Evolutionary conservation across 2,888 invertebrate species (phyloP), one percentile per base, ranked within the genome.

Genomic region (Tetanocera ferruginea): DNA sequence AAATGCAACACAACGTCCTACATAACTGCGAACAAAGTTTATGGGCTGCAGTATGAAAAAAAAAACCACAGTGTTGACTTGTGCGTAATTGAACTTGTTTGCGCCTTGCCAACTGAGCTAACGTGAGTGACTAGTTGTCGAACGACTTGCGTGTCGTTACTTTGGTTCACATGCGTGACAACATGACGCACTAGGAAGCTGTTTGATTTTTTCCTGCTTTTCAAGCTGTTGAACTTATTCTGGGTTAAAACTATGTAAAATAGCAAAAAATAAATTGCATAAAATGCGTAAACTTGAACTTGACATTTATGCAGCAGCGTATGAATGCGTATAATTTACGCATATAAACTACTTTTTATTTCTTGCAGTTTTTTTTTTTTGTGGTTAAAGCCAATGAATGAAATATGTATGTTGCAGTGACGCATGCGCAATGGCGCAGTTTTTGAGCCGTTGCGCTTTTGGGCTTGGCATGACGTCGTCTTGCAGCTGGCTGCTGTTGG

Each of bases 271-370:
- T 34, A 66, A 37, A 37, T 60, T 76, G 57, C 70, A 28, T 25
- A 37, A 60, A 67, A 43, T 80, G 81, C 80, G 81, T 81, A 81
- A 78, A 78, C 81, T 81, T 81, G 81, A 81, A 80, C 81, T 81
- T 81, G 81, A 78, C 43, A 52, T 57, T 28, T 60, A 76, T 52
- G 55, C 75, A 28, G 60, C 28, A n/a, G n/a, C n/a, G n/a, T 60
- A 25, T 60, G 9, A 60, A 28, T 60, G 60, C 60, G 60, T 28
- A 60, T 60, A 60, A 28, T 60, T 60, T 60, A 60, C 60, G 60
- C 60, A 60, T 60, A 11, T 19, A 60, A 60, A 19, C 25, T n/a
- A 28, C 28, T 25, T 14, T 28, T 25, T 60, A 28, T 60, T 25
- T 0, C 60, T 19, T 37, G 37, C 37, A 6, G 37, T 8, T 37